Base-by-base conservation (phyloP, 2,797 vertebrate species). In the Menidia menidia region DNA sequence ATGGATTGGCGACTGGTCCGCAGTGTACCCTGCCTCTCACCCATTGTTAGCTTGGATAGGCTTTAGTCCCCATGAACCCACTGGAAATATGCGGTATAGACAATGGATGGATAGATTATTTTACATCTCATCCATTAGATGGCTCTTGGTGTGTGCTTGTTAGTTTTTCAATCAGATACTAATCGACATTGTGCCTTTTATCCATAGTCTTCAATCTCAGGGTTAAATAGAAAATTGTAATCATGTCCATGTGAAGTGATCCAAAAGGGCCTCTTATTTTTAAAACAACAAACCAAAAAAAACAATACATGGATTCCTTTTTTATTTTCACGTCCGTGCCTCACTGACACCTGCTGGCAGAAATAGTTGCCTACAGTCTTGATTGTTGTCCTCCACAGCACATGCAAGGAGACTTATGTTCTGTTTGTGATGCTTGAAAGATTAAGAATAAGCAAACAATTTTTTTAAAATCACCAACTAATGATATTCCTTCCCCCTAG, bases 271-370 rank as follows among this genome's bases (percentile, higher is more conserved):
- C 44, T 66, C 9, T 6, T 68, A 30, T 57, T 14, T 71, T 58
- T 41, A 25, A 60, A 48, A 48, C 9, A 44, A 44, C 14, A n/a
- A 48, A 16, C n/a, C n/a, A 66, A 61, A 59, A 35, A 18, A 31
- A 15, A 47, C 50, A 8, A 41, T 35, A 50, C 57, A 52, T 13
- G 43, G 33, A 68, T 52, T 48, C 10, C 43, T 67, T 60, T 30
- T 53, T 48, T 16, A 14, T 75, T 69, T 67, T 56, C 51, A 73
- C 68, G 44, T 66, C 19, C 81, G 81, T 80, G 61, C 82, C 66
- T 79, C 30, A 25, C 81, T 86, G 89, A 77, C 90, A 80, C 61
- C 91, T 93, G 78, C 88, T 91, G 91, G 91, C 51, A 18, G 64
- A 33, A 66, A 33, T 18, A 6, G 19, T 8, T 19, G 2, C 11